phyloP scores from a whole-genome alignment of 2,888 invertebrate species.

The Buathra laborator region DNA sequence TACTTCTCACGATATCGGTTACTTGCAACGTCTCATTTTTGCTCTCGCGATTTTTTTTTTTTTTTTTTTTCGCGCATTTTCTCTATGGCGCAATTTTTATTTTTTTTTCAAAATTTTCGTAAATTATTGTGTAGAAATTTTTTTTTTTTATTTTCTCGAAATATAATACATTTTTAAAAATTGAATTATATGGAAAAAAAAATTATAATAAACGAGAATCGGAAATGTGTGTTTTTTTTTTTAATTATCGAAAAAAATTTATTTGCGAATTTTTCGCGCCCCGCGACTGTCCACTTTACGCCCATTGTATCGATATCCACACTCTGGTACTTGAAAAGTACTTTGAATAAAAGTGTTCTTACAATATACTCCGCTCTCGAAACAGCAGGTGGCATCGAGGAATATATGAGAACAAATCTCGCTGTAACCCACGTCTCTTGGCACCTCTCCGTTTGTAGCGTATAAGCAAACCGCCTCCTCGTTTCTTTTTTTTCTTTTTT shows the following conservation, averaged over 20 bases:
- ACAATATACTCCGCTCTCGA: neutral
- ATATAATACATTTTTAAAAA: neutral
- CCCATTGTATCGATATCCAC: neutral
- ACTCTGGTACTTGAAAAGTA: neutral
- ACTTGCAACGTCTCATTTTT: neutral
- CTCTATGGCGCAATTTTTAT: too few relatives aligned
- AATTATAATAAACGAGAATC: neutral
- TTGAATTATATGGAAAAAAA: neutral
- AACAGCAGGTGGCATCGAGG: neutral
- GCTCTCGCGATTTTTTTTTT: neutral
- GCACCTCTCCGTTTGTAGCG: constrained; percentile 1
- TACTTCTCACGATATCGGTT: neutral
- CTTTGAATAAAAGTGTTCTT: neutral
- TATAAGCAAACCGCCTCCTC: neutral
- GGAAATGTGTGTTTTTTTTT: too few relatives aligned
- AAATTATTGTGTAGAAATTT: neutral
- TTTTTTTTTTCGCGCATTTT: too few relatives aligned
- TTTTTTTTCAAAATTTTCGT: too few relatives aligned
- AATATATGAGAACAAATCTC: neutral
- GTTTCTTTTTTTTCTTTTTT: neutral
- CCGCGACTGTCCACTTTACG: too few relatives aligned
- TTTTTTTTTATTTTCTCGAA: neutral
- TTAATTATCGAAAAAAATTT: too few relatives aligned
- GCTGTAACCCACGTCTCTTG: neutral
- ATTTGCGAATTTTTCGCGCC: too few relatives aligned